phyloP scores from a whole-genome alignment of 2,888 invertebrate species.

The Alloplasta piceator region DNA sequence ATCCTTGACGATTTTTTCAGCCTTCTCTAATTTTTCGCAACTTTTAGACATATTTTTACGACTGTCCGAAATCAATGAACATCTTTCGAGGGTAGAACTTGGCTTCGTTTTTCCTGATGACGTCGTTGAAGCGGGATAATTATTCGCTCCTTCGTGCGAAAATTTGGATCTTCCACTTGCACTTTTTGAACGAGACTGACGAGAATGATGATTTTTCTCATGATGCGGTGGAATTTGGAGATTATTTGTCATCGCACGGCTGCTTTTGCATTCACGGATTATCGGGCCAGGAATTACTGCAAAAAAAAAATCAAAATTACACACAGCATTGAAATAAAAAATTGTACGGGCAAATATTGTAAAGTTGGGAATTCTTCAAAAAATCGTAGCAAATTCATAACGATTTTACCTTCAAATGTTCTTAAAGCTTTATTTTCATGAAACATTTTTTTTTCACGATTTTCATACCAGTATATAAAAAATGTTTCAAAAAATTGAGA shows the following conservation, averaged over 20 bases:
- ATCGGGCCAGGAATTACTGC: constrained; percentile 6
- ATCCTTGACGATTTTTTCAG: background rate
- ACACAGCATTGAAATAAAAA: no score
- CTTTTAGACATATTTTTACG: background rate
- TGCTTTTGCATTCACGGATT: constrained; percentile 1
- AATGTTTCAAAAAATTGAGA: no score
- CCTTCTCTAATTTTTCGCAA: background rate
- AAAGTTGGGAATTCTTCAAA: no score
- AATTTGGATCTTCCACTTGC: background rate
- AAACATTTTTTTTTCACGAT: no score
- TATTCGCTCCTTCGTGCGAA: background rate
- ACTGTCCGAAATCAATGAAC: background rate
- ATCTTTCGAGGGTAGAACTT: background rate
- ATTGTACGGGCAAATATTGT: no score
- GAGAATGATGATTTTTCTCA: background rate
- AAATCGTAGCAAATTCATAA: no score
- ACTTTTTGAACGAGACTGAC: constrained; percentile 36
- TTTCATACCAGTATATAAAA: no score
- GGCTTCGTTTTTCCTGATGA: constrained; percentile 11
- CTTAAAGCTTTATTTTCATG: no score
- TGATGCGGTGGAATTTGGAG: constrained; percentile 14
- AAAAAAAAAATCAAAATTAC: background rate
- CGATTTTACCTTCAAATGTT: no score
- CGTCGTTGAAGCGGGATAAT: background rate
- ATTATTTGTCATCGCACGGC: constrained; percentile 1